These are phyloP conservation scores for Brachionus rotundiformis DNA, from an alignment of 1,140 invertebrate species.

Conservation along the genomic window DNA sequence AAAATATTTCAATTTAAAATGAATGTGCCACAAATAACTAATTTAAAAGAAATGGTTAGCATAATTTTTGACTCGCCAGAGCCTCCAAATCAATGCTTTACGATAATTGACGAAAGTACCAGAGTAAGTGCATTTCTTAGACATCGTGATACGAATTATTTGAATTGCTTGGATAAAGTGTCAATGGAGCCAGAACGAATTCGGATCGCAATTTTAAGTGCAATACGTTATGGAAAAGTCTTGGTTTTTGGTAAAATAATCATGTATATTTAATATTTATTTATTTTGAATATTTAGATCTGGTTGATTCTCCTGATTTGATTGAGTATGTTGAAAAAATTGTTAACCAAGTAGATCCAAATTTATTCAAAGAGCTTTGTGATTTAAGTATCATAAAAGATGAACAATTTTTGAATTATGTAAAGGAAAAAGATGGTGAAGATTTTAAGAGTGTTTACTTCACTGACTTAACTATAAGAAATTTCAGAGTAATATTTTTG, in stretches of 20 bases:
- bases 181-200: background rate
- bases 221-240: slow-evolving; percentile 14
- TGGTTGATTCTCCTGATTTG: background rate
- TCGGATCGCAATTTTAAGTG: background rate
- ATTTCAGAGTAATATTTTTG: slow-evolving; percentile 23
- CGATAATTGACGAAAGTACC: slow-evolving; percentile 20
- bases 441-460: slow-evolving; percentile 14
- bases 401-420: background rate
- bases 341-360: background rate
- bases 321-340: background rate
- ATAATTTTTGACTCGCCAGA: background rate
- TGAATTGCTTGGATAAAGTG: background rate
- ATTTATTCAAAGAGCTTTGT: slow-evolving; percentile 22
- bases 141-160: slow-evolving; percentile 1
- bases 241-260: slow-evolving; percentile 20
- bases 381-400: slow-evolving; percentile 1
- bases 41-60: slow-evolving; percentile 33
- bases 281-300: background rate
- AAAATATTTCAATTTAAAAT: background rate
- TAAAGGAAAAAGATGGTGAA: slow-evolving; percentile 19
- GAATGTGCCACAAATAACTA: background rate
- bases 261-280: background rate
- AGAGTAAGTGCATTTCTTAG: slow-evolving; percentile 40
- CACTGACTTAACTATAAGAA: background rate
- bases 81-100: background rate